Evolutionary conservation across 2,113 vertebrate species (phyloP), one percentile per base, ranked within the genome.

Genomic region (Crotalus tigris): DNA sequence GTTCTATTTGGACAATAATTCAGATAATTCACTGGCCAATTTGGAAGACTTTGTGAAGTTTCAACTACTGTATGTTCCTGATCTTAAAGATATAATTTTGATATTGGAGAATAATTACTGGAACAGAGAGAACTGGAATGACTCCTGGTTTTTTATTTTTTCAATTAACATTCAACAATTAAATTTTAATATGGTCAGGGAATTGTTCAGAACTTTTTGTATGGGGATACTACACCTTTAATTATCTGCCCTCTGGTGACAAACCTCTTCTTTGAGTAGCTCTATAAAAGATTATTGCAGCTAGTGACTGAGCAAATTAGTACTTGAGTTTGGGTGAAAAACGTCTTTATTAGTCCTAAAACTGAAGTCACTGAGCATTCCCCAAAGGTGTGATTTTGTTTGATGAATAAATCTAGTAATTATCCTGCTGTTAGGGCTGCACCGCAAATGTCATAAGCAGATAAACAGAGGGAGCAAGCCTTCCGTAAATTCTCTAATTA

Each of bases 341-440:
- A 98, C 98, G 98, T 98, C 98, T 98, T 98, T 98, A 98, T 98
- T 98, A 99, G 98, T 98, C 98, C 97, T 97, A 98, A 98, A 98
- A 98, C 98, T 97, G 97, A 98, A 99, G 98, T 98, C 97, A 97
- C 97, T 97, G 96, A 98, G 98, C 98, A 97, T 98, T 99, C 98
- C 98, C 98, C 98, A 98, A 98, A 99, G 98, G 98, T 98, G 93
- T 98, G 98, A 98, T 98, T 98, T 98, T 98, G 98, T 99, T 99
- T 99, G 98, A 98, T 99, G 98, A 99, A 98, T 99, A 99, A 99
- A 98, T 98, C 98, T 98, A 98, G 98, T 98, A 99, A 99, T 99
- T 99, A 99, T 98, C 98, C 97, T 98, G 98, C 98, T 98, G 98
- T 98, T 98, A 98, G 98, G 98, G 98, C 98, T 97, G 97, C 96